These are phyloP conservation scores for Chelon labrosus DNA, from an alignment of 2,797 vertebrate species.

Conservation along the genomic window DNA sequence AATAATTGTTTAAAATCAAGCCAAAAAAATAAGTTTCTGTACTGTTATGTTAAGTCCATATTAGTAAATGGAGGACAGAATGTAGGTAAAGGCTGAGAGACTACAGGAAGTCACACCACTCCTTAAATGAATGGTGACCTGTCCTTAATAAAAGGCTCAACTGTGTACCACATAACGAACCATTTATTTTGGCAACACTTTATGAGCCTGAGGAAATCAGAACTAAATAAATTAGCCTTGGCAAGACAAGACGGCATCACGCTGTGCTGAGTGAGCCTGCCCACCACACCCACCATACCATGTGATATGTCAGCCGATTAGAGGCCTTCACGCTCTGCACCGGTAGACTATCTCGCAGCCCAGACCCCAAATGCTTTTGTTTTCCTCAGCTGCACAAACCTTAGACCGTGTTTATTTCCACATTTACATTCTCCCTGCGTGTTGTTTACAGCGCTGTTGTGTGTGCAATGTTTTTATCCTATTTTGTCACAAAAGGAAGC, in stretches of 20 bases:
- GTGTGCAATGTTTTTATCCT: conserved; percentile 12
- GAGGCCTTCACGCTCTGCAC: too few relatives aligned
- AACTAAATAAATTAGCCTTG: conserved; percentile 3
- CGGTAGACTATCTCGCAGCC: not conserved
- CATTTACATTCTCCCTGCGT: not conserved
- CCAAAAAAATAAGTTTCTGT: not conserved
- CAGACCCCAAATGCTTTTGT: conserved; percentile 34
- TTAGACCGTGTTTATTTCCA: conserved; percentile 22
- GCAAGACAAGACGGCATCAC: conserved; percentile 1
- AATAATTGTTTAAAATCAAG: not conserved
- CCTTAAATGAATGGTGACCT: not conserved
- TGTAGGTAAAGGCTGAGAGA: not conserved
- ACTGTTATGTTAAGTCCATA: not conserved
- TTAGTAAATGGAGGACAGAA: not conserved
- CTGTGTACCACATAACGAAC: not conserved
- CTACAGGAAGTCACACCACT: not conserved
- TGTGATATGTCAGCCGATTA: too few relatives aligned
- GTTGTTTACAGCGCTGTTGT: conserved; percentile 31
- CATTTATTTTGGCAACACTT: not conserved
- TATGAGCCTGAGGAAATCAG: not conserved
- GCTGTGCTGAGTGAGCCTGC: not conserved
- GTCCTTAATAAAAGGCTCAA: not conserved
- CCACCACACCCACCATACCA: too few relatives aligned
- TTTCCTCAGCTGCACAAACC: conserved; percentile 18
- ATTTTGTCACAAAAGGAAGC: not conserved